Conservation (phyloP, 2,797 vertebrate genomes). For the Miichthys miiuy region DNA sequence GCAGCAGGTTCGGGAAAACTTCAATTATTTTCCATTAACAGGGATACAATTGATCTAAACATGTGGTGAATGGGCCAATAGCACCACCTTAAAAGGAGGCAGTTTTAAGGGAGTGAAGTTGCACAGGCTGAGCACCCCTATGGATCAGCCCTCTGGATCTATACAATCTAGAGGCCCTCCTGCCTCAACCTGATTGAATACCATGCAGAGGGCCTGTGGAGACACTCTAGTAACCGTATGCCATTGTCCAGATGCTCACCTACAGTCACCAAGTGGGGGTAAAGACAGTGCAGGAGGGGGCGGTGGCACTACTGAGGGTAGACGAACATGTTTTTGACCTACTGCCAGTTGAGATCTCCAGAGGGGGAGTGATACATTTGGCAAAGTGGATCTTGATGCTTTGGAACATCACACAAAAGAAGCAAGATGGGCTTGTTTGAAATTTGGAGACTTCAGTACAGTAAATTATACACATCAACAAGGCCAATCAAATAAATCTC, state of each 20-base stretch:
- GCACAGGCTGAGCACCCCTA: slow-evolving; percentile 70
- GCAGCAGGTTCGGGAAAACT: slow-evolving; percentile 71
- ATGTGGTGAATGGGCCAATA: slow-evolving; percentile 81
- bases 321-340: slow-evolving; percentile 43
- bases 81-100: slow-evolving; percentile 69
- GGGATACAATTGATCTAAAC: slow-evolving; percentile 85
- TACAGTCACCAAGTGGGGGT: slow-evolving; percentile 69
- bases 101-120: slow-evolving; percentile 57
- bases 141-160: slow-evolving; percentile 79
- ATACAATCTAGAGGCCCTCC: slow-evolving; percentile 78
- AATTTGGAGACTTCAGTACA: background rate
- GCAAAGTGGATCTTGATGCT: slow-evolving; percentile 4
- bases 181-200: slow-evolving; percentile 80
- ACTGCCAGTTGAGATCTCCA: slow-evolving; percentile 43
- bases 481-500: too few relatives aligned
- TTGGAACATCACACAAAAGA: slow-evolving; percentile 19
- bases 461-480: background rate
- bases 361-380: slow-evolving; percentile 17
- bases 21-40: slow-evolving; percentile 86
- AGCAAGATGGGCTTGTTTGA: background rate
- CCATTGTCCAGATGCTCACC: slow-evolving; percentile 82
- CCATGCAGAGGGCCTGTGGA: slow-evolving; percentile 75
- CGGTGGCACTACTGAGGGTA: slow-evolving; percentile 1
- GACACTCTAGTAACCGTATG: slow-evolving; percentile 72
- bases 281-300: slow-evolving; percentile 54